Evolutionary conservation across 2,888 invertebrate genomes (phyloP).

Genomic region (Leucania comma): DNA sequence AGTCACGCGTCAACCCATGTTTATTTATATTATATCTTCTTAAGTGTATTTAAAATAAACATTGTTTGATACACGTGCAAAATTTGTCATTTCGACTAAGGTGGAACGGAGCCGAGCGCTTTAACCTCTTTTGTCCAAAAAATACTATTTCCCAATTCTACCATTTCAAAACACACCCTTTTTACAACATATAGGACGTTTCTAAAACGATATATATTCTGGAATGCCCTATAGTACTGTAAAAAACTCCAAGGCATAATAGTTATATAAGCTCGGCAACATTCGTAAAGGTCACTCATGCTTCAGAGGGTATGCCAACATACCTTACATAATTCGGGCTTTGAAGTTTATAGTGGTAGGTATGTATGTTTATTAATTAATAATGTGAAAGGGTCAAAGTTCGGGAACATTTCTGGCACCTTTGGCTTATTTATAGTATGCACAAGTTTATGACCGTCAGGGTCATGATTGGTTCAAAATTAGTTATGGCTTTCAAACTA

Average conservation of each 20-base stretch:
- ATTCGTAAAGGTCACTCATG: constrained; percentile 2
- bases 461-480: constrained; percentile 10
- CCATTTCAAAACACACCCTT: background rate
- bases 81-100: too few relatives aligned
- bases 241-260: background rate
- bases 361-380: constrained; percentile 7
- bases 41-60: too few relatives aligned
- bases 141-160: too few relatives aligned
- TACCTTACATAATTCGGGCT: constrained; percentile 7
- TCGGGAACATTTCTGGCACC: background rate
- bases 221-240: background rate
- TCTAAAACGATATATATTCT: background rate
- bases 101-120: too few relatives aligned
- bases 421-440: constrained; percentile 1
- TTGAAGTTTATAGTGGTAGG: background rate
- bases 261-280: background rate
- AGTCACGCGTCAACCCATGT: too few relatives aligned
- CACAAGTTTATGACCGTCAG: background rate
- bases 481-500: background rate
- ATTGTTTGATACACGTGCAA: too few relatives aligned
- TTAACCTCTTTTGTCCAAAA: too few relatives aligned
- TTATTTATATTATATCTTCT: too few relatives aligned
- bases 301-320: constrained; percentile 7
- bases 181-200: background rate
- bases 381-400: constrained; percentile 4